Percentiles rank a stretch among this genome's conserved stretches.
Evolutionary conservation across 2,888 invertebrate genomes (phyloP).

Genomic region (Caenorhabditis wallacei): DNA sequence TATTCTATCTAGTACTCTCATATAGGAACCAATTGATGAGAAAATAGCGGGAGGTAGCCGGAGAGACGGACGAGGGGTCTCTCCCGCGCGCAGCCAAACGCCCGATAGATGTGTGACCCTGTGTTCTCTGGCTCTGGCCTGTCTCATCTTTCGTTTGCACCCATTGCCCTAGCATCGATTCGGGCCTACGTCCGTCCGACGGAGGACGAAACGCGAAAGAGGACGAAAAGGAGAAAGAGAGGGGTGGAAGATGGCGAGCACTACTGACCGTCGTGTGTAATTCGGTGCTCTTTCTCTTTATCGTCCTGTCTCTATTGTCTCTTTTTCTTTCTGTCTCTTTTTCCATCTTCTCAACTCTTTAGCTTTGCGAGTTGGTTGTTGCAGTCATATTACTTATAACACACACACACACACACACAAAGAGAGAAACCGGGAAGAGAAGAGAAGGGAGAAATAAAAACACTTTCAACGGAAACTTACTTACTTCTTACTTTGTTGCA

Average conservation of each 20-base stretch:
- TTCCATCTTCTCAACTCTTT: constrained; percentile 29
- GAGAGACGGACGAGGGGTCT: constrained; percentile 15
- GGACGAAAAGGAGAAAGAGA: constrained; percentile 29
- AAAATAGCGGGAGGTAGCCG: constrained; percentile 36
- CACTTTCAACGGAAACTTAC: constrained; percentile 61
- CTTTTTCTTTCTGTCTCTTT: constrained; percentile 32
- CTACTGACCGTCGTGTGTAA: constrained; percentile 66
- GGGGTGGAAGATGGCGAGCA: constrained; percentile 27
- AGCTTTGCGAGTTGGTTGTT: constrained; percentile 41
- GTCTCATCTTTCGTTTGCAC: constrained; percentile 66
- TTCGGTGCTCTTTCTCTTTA: constrained; percentile 56
- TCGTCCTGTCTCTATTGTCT: constrained; percentile 50
- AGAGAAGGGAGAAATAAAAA: constrained; percentile 47
- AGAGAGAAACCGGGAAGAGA: constrained; percentile 32
- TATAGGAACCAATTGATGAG: constrained; percentile 49
- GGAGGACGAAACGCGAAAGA: constrained; percentile 28
- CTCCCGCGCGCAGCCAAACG: constrained; percentile 46
- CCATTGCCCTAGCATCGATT: constrained; percentile 64
- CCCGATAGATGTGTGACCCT: constrained; percentile 61
- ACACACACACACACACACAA: constrained; percentile 46
- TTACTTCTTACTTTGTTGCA: constrained; percentile 53
- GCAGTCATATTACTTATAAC: constrained; percentile 65
- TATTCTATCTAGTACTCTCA: constrained; percentile 28
- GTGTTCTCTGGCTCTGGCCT: constrained; percentile 61
- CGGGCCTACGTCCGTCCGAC: constrained; percentile 50